Evolutionary conservation across 2,888 invertebrate species (phyloP).

Genomic region (Xylota segnis): DNA sequence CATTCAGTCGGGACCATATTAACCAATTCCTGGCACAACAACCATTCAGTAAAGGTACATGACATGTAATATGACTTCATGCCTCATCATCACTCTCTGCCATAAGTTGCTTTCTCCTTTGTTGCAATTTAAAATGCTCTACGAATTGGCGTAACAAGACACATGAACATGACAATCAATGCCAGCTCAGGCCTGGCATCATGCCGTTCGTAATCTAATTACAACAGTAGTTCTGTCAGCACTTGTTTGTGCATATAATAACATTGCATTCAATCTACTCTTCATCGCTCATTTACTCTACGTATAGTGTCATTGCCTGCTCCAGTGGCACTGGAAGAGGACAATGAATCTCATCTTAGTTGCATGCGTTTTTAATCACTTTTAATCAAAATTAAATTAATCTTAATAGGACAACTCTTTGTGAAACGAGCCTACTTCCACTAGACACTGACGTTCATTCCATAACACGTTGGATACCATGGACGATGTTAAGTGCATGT

Average conservation of each 20-base stretch:
- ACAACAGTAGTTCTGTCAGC: conserved; percentile 24
- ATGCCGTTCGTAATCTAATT: conserved; percentile 51
- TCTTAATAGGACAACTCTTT: conserved; percentile 42
- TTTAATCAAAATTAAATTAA: conserved; percentile 63
- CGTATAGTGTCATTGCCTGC: conserved; percentile 38
- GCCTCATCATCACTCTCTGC: conserved; percentile 7
- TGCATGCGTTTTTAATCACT: conserved; percentile 52
- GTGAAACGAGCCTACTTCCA: conserved; percentile 9
- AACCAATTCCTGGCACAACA: too few species aligned
- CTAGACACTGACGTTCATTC: background rate
- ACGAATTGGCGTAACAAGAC: conserved; percentile 44
- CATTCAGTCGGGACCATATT: too few species aligned
- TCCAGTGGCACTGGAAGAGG: conserved; percentile 28
- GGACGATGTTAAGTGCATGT: background rate
- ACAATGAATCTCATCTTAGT: conserved; percentile 52
- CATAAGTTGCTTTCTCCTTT: conserved; percentile 49
- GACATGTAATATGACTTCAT: conserved; percentile 16
- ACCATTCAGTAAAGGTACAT: background rate
- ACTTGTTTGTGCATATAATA: conserved; percentile 10
- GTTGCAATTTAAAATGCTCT: conserved; percentile 35
- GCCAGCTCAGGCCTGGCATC: conserved; percentile 53
- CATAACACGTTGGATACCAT: conserved; percentile 1
- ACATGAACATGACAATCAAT: conserved; percentile 60
- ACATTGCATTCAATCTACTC: conserved; percentile 1
- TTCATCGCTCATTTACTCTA: conserved; percentile 36